Conservation (phyloP, 2,797 vertebrate genomes). For the Chiroxiphia lanceolata region DNA sequence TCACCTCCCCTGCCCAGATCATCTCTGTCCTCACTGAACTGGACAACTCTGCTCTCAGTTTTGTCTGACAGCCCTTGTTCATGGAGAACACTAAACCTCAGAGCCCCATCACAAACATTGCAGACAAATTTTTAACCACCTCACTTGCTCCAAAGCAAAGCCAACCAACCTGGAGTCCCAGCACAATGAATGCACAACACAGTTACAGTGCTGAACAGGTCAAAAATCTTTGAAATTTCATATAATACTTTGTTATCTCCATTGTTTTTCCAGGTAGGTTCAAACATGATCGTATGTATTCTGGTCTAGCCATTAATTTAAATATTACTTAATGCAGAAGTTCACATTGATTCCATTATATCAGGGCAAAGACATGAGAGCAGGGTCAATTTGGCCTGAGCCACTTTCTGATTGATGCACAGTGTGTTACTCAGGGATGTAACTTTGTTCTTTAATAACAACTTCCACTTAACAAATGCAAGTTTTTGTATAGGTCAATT, state of each 20-base stretch:
- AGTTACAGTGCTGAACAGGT: neutral
- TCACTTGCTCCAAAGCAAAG: neutral
- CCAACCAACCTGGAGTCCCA: neutral
- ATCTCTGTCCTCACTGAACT: conserved; percentile 29
- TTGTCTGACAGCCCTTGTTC: neutral
- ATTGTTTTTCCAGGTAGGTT: neutral
- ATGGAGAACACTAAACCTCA: neutral
- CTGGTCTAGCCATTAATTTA: neutral
- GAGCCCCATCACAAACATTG: neutral
- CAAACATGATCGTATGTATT: neutral
- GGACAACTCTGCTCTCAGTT: neutral
- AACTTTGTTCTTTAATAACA: neutral
- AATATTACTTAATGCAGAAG: neutral
- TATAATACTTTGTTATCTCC: neutral
- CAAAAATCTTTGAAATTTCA: neutral
- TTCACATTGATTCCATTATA: neutral
- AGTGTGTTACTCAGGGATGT: neutral
- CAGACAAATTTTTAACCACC: neutral
- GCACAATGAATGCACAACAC: neutral
- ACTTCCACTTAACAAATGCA: neutral
- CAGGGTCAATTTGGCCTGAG: neutral
- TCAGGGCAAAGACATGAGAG: neutral
- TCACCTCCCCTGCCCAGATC: conserved; percentile 39
- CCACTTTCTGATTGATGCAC: neutral
- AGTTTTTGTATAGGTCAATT: neutral